Conservation (phyloP, 2,888 invertebrate species). For the Ichneumoninae sp. region DNA sequence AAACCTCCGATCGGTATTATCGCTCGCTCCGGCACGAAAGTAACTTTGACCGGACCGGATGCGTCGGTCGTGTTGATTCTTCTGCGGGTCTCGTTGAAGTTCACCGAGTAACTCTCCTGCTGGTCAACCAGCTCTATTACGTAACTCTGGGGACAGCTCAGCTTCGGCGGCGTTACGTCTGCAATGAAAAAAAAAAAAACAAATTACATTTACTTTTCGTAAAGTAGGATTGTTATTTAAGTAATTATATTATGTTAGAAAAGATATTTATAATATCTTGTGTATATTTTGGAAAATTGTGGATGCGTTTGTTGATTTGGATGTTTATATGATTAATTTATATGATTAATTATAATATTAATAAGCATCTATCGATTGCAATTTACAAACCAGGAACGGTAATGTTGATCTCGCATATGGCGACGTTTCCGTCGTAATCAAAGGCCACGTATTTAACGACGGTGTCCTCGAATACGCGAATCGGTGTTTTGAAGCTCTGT, state of each 20-base stretch:
- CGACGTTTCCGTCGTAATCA: conserved; percentile 98
- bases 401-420: conserved; percentile 98
- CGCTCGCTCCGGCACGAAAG: conserved; percentile 91
- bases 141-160: conserved; percentile 97
- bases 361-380: neutral
- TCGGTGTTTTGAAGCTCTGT: conserved; percentile 94
- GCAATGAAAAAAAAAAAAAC: conserved; percentile 34
- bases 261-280: no score
- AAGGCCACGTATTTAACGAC: conserved; percentile 98
- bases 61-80: conserved; percentile 94
- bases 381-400: conserved; percentile 90
- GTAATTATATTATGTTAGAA: neutral
- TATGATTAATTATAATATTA: no score
- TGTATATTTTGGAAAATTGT: no score
- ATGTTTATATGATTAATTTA: no score
- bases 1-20: conserved; percentile 94
- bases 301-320: no score
- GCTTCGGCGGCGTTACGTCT: conserved; percentile 95
- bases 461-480: conserved; percentile 95
- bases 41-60: conserved; percentile 94
- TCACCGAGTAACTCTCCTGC: conserved; percentile 95
- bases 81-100: conserved; percentile 95
- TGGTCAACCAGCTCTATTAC: conserved; percentile 96
- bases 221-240: neutral
- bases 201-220: conserved; percentile 14